A percentile compares a stretch with the other conserved stretches of the same genome.
phyloP scores from a whole-genome alignment of 2,113 vertebrate genomes.

The Vimba vimba region DNA sequence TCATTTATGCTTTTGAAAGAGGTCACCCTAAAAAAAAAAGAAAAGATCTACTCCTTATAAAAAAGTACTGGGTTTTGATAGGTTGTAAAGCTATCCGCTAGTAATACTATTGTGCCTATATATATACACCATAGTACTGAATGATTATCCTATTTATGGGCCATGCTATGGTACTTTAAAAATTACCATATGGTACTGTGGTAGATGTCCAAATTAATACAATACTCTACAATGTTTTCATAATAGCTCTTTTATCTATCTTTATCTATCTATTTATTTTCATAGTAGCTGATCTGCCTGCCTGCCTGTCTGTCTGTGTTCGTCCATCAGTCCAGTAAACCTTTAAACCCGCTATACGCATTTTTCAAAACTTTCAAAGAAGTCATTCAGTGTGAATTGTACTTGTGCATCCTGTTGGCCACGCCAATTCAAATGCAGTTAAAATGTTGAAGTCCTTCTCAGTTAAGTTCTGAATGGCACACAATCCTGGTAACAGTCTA shows the following conservation, averaged over 20 bases:
- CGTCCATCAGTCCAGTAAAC: neutral
- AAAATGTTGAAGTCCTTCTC: neutral
- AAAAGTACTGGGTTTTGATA: neutral
- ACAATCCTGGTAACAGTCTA: neutral
- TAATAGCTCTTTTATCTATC: neutral
- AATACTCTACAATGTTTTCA: neutral
- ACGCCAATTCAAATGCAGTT: neutral
- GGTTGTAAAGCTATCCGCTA: neutral
- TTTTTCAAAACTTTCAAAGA: neutral
- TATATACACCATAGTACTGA: neutral
- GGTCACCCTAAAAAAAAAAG: neutral
- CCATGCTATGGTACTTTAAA: neutral
- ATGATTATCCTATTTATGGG: neutral
- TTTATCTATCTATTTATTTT: neutral
- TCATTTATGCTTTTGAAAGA: slow-evolving; percentile 6
- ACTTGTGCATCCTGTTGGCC: neutral
- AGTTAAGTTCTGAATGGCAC: neutral
- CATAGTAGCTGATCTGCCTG: neutral
- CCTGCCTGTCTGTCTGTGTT: neutral
- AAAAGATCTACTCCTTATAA: neutral
- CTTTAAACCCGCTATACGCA: neutral
- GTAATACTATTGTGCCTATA: neutral
- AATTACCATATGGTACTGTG: neutral
- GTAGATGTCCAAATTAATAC: neutral
- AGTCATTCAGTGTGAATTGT: neutral